These are phyloP conservation scores for Ceratotherium simum DNA, from an alignment of 2,113 vertebrate species.

Conservation along the genomic window DNA sequence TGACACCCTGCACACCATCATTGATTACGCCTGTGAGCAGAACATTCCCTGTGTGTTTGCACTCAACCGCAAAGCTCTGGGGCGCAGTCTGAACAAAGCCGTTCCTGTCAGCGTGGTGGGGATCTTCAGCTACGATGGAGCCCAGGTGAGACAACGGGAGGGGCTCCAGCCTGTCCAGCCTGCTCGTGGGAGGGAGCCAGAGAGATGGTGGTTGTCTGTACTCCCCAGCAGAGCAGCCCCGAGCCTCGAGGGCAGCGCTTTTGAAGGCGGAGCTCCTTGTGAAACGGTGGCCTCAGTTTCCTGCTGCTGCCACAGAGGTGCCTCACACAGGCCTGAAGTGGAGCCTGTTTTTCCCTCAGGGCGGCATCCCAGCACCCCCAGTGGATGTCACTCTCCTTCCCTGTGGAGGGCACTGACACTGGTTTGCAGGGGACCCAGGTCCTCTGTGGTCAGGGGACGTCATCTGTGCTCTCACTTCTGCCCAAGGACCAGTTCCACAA, in stretches of 20 bases:
- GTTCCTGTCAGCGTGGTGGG: conserved; percentile 98
- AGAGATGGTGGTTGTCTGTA: neutral
- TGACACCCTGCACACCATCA: conserved; percentile 96
- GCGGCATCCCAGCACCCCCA: neutral
- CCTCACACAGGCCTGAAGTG: neutral
- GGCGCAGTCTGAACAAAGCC: conserved; percentile 96
- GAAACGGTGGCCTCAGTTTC: neutral
- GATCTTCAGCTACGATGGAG: conserved; percentile 99
- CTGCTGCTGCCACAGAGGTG: neutral
- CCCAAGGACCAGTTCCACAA: conserved; percentile 94
- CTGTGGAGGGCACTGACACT: fast-evolving
- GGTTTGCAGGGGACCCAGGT: neutral
- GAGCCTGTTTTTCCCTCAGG: neutral
- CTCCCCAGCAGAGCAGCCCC: neutral
- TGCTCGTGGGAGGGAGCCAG: neutral
- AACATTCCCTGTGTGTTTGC: conserved; percentile 96
- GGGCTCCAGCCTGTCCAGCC: too few relatives aligned
- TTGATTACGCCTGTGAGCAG: conserved; percentile 94
- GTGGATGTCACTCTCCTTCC: neutral
- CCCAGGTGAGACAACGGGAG: conserved; percentile 90
- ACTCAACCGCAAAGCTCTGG: conserved; percentile 95
- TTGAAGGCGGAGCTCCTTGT: too few relatives aligned
- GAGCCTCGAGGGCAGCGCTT: neutral
- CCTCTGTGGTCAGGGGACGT: neutral
- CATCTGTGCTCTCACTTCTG: neutral